phyloP scores from a whole-genome alignment of 2,797 vertebrate genomes.

The Trematomus bernacchii region DNA sequence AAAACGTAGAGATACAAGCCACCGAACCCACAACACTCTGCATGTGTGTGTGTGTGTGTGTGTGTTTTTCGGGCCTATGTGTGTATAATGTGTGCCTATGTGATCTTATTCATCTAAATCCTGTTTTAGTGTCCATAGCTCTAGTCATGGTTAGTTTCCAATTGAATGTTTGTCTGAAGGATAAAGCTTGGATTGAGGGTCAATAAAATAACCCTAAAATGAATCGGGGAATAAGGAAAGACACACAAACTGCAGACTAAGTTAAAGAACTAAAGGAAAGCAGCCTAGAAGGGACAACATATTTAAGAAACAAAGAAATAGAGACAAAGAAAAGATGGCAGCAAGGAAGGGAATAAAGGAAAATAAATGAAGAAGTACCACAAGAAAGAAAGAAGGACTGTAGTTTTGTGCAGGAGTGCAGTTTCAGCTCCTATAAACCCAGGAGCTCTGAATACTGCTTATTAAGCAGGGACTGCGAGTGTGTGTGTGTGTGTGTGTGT shows the following conservation, averaged over 20 bases:
- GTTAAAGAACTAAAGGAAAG: slow-evolving; percentile 4
- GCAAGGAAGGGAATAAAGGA: slow-evolving; percentile 32
- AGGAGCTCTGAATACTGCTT: slow-evolving; percentile 84
- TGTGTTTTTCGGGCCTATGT: too few relatives aligned
- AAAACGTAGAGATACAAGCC: too few relatives aligned
- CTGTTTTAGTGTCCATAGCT: neutral
- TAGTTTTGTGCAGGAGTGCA: slow-evolving; percentile 79
- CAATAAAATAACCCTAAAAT: slow-evolving; percentile 37
- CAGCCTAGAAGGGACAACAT: slow-evolving; percentile 1
- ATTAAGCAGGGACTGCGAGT: slow-evolving; percentile 78
- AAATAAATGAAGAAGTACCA: slow-evolving; percentile 52
- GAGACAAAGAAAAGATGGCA: slow-evolving; percentile 36
- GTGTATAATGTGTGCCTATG: too few relatives aligned
- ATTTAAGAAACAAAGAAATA: slow-evolving; percentile 20
- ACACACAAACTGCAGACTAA: slow-evolving; percentile 14
- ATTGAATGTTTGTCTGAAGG: slow-evolving; percentile 14
- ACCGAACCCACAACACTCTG: too few relatives aligned
- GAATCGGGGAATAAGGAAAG: slow-evolving; percentile 22
- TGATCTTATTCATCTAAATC: too few relatives aligned
- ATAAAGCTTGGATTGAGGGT: slow-evolving; percentile 4
- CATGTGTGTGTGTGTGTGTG: too few relatives aligned
- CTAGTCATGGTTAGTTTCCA: neutral
- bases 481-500: slow-evolving; percentile 56
- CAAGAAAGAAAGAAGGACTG: slow-evolving; percentile 55
- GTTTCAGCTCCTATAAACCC: slow-evolving; percentile 81